These are phyloP conservation scores for Stenurella melanura DNA, from an alignment of 2,888 invertebrate species.

Conservation along the genomic window DNA sequence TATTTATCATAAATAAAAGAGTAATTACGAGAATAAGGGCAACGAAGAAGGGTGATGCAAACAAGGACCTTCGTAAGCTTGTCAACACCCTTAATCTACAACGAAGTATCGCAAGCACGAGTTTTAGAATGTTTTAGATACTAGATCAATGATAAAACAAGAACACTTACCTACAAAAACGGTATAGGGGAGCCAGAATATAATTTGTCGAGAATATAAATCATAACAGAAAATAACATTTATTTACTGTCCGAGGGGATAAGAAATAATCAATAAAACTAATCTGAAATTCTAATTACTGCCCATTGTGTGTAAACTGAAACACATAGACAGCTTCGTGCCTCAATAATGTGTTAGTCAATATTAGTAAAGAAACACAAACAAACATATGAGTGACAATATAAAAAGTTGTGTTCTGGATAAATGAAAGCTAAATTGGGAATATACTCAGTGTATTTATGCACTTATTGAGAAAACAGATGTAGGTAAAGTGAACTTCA, in stretches of 20 bases:
- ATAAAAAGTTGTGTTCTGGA: too few relatives aligned
- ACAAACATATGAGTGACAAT: too few relatives aligned
- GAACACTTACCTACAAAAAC: constrained; percentile 30
- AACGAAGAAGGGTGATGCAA: constrained; percentile 3
- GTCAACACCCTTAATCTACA: constrained; percentile 38
- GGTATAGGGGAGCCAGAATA: background rate
- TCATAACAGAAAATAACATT: constrained; percentile 23
- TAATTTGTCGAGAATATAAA: constrained; percentile 35
- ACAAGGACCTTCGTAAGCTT: constrained; percentile 28
- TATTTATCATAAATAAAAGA: constrained; percentile 25
- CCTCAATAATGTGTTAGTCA: too few relatives aligned
- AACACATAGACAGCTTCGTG: too few relatives aligned
- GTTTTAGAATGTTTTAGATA: constrained; percentile 35
- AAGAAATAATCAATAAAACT: constrained; percentile 12
- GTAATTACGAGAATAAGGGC: constrained; percentile 21
- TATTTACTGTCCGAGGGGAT: background rate
- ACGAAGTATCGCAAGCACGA: constrained; percentile 32
- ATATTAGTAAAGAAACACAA: too few relatives aligned
- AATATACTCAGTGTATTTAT: too few relatives aligned
- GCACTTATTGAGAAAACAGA: too few relatives aligned
- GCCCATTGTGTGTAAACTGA: too few relatives aligned
- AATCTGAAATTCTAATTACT: background rate
- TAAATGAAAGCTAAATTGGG: too few relatives aligned
- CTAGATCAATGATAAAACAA: constrained; percentile 33
- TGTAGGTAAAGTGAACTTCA: too few relatives aligned